Evolutionary conservation across 2,113 vertebrate species (phyloP), one percentile per base, ranked within the genome.

Genomic region (Colius striatus): DNA sequence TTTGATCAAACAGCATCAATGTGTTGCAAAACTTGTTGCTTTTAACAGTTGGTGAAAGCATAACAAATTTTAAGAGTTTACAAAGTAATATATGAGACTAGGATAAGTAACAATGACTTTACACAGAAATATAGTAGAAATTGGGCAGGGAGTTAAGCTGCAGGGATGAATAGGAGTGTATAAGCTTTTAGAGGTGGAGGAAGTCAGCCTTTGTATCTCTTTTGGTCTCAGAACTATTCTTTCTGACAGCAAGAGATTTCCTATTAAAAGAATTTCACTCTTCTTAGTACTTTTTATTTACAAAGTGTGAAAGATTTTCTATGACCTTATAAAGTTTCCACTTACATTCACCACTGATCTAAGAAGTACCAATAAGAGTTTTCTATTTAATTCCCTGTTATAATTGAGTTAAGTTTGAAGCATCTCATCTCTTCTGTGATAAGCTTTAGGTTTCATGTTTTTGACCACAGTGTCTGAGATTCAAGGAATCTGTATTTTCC

Each of bases 381-480:
- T 85, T 90, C 51, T 74, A 47, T 83, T 94, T 88, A 94, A 94
- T 95, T 95, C 85, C 72, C 85, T 43, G 70, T 86, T 25, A 93
- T 84, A 93, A 94, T 96, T 93, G 95, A 93, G 23, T 73, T 57
- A 83, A 90, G 70, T 84, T 95, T 81, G 88, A 90, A 96, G 83
- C 67, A 93, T 84, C 55, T 86, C 32, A 75, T 48, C 57, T 82
- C 34, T 80, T 93, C 36, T 18, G 26, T 90, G 92, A 92, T 94
- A 92, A 95, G 67, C 29, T 38, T 74, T 22, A 92, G 88, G 67
- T 94, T 77, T 92, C 26, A 67, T 38, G 36, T 34, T 96, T 87
- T 84, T 86, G 75, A 92, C 63, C 38, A 90, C 83, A 72, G 36
- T 82, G 36, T 50, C 79, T 62, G 47, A 73, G 51, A 92, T 50